Conservation (phyloP, 2,113 vertebrate species). For the Istiophorus platypterus region DNA sequence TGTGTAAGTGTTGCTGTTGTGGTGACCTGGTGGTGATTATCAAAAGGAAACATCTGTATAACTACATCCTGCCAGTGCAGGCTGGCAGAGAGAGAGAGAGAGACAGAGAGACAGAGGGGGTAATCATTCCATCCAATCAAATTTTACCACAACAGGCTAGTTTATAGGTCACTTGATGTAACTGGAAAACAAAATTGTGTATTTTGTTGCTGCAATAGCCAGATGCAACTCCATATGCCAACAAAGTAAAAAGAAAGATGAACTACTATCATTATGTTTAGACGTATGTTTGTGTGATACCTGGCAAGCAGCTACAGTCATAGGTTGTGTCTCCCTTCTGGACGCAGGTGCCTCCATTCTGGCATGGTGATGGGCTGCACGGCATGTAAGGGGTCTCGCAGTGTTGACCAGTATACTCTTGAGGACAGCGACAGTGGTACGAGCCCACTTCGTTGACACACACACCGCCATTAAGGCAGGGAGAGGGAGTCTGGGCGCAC, state of each 20-base stretch:
- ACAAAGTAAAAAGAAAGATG: background rate
- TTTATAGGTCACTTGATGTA: constrained; percentile 49
- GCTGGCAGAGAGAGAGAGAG: constrained; percentile 56
- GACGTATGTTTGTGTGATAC: constrained; percentile 78
- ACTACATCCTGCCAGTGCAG: constrained; percentile 71
- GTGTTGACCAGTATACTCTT: constrained; percentile 90
- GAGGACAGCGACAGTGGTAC: constrained; percentile 93
- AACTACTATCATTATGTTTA: background rate
- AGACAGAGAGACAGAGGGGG: constrained; percentile 3
- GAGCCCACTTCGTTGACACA: constrained; percentile 96
- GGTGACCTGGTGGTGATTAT: constrained; percentile 54
- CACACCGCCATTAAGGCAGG: constrained; percentile 90
- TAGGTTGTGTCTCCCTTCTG: constrained; percentile 92
- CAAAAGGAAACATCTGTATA: constrained; percentile 78
- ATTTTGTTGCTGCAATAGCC: background rate
- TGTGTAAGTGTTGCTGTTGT: constrained; percentile 40
- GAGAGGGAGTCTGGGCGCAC: constrained; percentile 85
- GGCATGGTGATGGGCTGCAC: constrained; percentile 88
- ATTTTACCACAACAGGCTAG: constrained; percentile 49
- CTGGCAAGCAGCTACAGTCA: constrained; percentile 95
- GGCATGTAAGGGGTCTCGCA: constrained; percentile 94
- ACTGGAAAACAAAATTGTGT: constrained; percentile 35
- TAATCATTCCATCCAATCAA: constrained; percentile 34
- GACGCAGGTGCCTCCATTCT: constrained; percentile 92
- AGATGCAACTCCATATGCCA: constrained; percentile 13